Conservation (phyloP, 2,113 vertebrate genomes). For the Arizona elegans region DNA sequence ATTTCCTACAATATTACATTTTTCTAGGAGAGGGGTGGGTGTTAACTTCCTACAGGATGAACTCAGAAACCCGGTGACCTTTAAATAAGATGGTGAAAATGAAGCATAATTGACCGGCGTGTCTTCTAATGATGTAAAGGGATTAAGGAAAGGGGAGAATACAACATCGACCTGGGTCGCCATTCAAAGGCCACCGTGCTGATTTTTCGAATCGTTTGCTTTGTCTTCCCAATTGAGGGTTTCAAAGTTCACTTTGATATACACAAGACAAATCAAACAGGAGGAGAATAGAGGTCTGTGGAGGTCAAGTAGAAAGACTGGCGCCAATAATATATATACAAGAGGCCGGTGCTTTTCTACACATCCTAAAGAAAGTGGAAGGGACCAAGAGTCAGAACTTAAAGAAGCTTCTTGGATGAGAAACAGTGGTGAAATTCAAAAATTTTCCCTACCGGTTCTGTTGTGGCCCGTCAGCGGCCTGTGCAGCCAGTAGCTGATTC, state of each 20-base stretch:
- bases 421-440: too few species aligned
- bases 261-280: conserved; percentile 30
- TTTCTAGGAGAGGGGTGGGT: too few species aligned
- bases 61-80: conserved; percentile 63
- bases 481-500: too few species aligned
- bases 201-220: conserved; percentile 28
- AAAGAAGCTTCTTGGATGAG: too few species aligned
- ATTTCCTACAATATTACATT: too few species aligned
- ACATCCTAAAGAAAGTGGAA: not conserved
- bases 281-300: conserved; percentile 15
- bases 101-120: conserved; percentile 62
- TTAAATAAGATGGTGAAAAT: conserved; percentile 64
- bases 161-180: conserved; percentile 31
- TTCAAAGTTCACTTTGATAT: conserved; percentile 4
- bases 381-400: too few species aligned
- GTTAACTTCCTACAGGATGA: not conserved
- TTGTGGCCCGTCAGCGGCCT: too few species aligned
- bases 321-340: not conserved
- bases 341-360: not conserved
- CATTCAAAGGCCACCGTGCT: conserved; percentile 26
- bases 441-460: too few species aligned
- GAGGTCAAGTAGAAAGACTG: conserved; percentile 15
- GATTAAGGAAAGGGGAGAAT: conserved; percentile 53
- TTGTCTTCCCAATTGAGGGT: conserved; percentile 24
- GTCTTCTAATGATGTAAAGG: conserved; percentile 64